Conservation (phyloP, 2,113 vertebrate species). For the Plectropomus leopardus region DNA sequence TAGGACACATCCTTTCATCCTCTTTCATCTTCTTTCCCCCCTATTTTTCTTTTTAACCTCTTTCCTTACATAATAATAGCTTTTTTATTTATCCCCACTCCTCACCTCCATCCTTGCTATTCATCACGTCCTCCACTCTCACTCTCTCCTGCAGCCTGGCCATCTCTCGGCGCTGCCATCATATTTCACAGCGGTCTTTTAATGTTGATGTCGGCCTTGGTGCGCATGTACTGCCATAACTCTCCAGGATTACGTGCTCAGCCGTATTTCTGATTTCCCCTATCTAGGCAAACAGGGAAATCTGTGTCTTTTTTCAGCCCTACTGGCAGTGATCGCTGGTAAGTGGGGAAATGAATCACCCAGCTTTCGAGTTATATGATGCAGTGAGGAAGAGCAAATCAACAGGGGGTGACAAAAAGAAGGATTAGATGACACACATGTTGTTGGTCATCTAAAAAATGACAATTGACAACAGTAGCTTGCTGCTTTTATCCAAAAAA, state of each 20-base stretch:
- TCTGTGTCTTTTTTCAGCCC: conserved; percentile 32
- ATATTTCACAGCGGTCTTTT: conserved; percentile 49
- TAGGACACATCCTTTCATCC: background rate
- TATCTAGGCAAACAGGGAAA: conserved; percentile 34
- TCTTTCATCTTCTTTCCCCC: background rate
- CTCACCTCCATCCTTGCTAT: background rate
- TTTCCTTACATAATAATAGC: background rate
- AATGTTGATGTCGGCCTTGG: conserved; percentile 12
- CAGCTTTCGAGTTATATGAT: conserved; percentile 39
- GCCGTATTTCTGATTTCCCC: conserved; percentile 47
- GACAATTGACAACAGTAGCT: background rate
- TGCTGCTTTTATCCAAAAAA: background rate
- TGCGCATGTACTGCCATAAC: conserved; percentile 23
- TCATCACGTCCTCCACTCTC: conserved; percentile 22
- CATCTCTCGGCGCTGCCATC: conserved; percentile 14
- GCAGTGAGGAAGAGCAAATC: background rate
- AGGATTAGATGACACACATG: background rate
- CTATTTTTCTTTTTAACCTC: conserved; percentile 1
- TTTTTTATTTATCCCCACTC: background rate
- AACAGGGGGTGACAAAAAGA: conserved; percentile 18
- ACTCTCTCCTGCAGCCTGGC: conserved; percentile 8
- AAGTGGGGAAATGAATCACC: conserved; percentile 61
- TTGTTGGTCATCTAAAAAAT: background rate
- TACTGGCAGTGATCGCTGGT: conserved; percentile 26
- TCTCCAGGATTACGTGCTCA: conserved; percentile 31